Evolutionary conservation across 92 coral and sea anemone genomes (phyloP).

Genomic region (Heliopora coerulea): DNA sequence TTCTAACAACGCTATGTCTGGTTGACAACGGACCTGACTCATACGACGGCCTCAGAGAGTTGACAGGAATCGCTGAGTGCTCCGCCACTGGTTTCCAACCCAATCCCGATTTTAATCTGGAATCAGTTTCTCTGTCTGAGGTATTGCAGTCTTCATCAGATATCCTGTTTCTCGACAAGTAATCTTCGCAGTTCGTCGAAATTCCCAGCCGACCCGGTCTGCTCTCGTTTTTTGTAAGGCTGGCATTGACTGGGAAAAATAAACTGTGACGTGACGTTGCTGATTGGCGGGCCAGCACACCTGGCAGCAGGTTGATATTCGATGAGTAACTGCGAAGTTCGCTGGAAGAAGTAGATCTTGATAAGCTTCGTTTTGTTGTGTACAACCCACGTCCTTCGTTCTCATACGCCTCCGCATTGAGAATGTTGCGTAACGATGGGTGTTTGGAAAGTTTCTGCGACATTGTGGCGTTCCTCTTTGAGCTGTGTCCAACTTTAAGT

Average conservation of each 20-base stretch:
- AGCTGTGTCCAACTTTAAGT: not conserved
- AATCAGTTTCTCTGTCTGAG: too few species aligned
- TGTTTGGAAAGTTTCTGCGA: not conserved
- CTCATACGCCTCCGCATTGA: not conserved
- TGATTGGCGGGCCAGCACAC: not conserved
- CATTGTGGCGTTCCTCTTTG: not conserved
- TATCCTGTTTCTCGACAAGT: not conserved
- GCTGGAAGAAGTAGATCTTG: slow-evolving; percentile 3
- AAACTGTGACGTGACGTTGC: not conserved
- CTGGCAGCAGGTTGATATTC: not conserved
- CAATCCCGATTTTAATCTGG: too few species aligned
- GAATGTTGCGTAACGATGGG: slow-evolving; percentile 18
- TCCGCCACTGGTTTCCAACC: not conserved
- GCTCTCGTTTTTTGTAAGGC: not conserved
- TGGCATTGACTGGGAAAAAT: too few species aligned
- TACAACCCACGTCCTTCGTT: slow-evolving; percentile 1
- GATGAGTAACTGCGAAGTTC: not conserved
- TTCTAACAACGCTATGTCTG: not conserved
- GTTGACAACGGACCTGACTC: not conserved
- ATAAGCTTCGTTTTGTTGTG: not conserved
- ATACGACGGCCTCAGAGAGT: not conserved
- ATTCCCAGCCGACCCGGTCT: not conserved
- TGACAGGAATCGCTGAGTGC: not conserved
- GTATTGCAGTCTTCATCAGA: not conserved
- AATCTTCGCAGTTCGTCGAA: not conserved